Conservation (phyloP, 1,140 invertebrate genomes). For the Drosophila pectinifera region DNA sequence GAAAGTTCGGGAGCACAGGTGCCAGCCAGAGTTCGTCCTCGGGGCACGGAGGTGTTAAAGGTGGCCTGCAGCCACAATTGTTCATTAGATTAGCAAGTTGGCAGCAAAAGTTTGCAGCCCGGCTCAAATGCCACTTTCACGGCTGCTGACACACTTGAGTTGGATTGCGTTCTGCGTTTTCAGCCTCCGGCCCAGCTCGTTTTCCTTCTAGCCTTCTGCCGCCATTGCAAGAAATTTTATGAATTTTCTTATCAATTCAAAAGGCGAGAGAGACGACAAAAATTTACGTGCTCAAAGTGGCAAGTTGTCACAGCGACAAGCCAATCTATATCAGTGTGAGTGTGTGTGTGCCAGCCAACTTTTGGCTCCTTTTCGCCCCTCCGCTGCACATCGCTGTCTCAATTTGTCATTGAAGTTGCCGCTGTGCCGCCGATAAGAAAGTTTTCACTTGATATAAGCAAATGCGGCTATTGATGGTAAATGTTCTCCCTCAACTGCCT, state of each 20-base stretch:
- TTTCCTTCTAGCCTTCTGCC: conserved; percentile 12
- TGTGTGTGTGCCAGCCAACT: conserved; percentile 55
- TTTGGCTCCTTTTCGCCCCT: conserved; percentile 36
- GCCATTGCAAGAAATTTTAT: conserved; percentile 66
- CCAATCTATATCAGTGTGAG: conserved; percentile 28
- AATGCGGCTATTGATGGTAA: conserved; percentile 74
- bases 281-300: conserved; percentile 81
- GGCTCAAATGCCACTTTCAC: conserved; percentile 81
- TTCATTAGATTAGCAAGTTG: conserved; percentile 83
- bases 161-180: conserved; percentile 61
- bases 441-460: conserved; percentile 75
- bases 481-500: conserved; percentile 33
- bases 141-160: conserved; percentile 77
- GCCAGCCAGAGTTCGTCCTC: conserved; percentile 22
- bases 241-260: conserved; percentile 83
- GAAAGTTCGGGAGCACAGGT: conserved; percentile 57
- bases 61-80: conserved; percentile 75
- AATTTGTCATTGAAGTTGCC: conserved; percentile 82
- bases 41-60: conserved; percentile 60
- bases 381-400: conserved; percentile 55
- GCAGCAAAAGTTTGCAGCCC: conserved; percentile 65
- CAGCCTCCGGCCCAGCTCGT: conserved; percentile 2
- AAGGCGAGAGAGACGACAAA: conserved; percentile 66
- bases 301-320: conserved; percentile 72
- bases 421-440: conserved; percentile 75